These are phyloP conservation scores for Lasiommata megera DNA, from an alignment of 2,888 invertebrate species.

Conservation along the genomic window DNA sequence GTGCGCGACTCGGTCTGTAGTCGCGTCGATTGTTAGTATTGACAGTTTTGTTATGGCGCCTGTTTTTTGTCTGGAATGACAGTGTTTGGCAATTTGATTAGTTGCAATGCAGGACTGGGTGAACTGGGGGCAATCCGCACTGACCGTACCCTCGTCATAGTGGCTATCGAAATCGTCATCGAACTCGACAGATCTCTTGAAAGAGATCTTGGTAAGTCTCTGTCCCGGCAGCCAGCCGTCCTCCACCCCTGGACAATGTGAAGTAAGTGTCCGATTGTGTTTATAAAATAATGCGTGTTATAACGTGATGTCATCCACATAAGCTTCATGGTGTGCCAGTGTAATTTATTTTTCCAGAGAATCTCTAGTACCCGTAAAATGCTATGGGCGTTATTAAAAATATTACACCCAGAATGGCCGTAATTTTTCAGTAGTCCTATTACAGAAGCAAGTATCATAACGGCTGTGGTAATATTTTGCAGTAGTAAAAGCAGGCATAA, in stretches of 20 bases:
- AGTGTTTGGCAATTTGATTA: slow-evolving; percentile 31
- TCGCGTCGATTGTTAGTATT: slow-evolving; percentile 37
- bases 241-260: slow-evolving; percentile 72
- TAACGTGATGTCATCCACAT: slow-evolving; percentile 21
- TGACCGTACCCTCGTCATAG: slow-evolving; percentile 72
- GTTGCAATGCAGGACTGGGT: slow-evolving; percentile 50
- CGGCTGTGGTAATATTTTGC: slow-evolving; percentile 5
- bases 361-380: neutral
- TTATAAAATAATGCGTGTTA: slow-evolving; percentile 38
- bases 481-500: neutral
- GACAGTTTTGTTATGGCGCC: slow-evolving; percentile 32
- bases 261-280: slow-evolving; percentile 62
- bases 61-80: slow-evolving; percentile 29
- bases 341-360: neutral
- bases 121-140: slow-evolving; percentile 67
- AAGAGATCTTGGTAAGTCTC: slow-evolving; percentile 77
- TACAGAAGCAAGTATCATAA: neutral
- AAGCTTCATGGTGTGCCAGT: slow-evolving; percentile 18
- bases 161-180: slow-evolving; percentile 78
- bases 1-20: slow-evolving; percentile 15
- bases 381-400: neutral
- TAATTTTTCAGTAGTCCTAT: neutral
- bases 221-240: slow-evolving; percentile 80
- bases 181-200: slow-evolving; percentile 74
- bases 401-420: neutral